A percentile compares a stretch with the other conserved stretches of the same genome.
phyloP scores from a whole-genome alignment of 2,797 vertebrate genomes.

The Sebastiscus albofasciatus region DNA sequence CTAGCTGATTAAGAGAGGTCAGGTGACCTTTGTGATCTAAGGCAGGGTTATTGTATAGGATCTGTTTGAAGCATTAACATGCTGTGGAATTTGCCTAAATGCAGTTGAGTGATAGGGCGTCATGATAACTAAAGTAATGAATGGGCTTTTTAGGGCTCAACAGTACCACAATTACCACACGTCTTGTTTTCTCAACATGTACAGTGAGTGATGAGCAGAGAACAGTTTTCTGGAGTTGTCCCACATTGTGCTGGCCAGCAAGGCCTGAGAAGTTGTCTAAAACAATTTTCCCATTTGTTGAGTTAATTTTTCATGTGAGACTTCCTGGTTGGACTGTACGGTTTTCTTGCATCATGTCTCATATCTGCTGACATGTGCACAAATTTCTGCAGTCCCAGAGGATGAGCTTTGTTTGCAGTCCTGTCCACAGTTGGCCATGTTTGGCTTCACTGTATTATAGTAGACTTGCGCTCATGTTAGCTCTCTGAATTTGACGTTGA shows the following conservation, averaged over 20 bases:
- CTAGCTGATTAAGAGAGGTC: conserved; percentile 51
- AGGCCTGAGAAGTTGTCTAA: conserved; percentile 58
- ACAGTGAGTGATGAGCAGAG: neutral
- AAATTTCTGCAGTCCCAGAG: conserved; percentile 3
- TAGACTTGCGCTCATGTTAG: neutral
- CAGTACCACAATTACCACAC: neutral
- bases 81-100: neutral
- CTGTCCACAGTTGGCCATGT: conserved; percentile 1
- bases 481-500: neutral
- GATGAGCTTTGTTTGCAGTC: neutral
- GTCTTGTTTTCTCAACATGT: neutral
- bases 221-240: neutral
- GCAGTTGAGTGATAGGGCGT: neutral
- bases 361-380: conserved; percentile 35
- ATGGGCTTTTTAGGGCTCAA: neutral
- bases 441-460: neutral
- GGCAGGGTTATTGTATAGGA: conserved; percentile 22
- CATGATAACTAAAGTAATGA: neutral
- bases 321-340: conserved; percentile 17
- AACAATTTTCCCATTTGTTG: conserved; percentile 65
- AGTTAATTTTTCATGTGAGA: conserved; percentile 52
- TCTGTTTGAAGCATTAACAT: neutral
- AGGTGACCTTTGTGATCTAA: conserved; percentile 35
- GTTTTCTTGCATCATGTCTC: conserved; percentile 15
- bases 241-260: neutral